Conservation (phyloP, 2,888 invertebrate genomes). For the Arenicola marina region DNA sequence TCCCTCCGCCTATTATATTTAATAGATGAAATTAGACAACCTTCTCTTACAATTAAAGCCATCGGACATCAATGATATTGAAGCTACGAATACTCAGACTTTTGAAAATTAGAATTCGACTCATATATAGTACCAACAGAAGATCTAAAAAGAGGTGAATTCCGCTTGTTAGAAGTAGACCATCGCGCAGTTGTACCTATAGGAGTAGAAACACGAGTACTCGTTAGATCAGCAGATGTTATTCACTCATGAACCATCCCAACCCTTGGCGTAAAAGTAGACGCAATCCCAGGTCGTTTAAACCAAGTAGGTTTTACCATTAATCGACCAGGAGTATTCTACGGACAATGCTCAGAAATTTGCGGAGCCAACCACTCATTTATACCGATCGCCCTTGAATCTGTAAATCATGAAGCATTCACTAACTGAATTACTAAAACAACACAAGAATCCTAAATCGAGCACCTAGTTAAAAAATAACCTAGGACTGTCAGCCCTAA, state of each 20-base stretch:
- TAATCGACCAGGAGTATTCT: conserved; percentile 71
- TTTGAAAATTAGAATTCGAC: conserved; percentile 52
- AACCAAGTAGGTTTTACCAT: conserved; percentile 67
- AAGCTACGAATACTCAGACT: conserved; percentile 56
- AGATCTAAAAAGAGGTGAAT: conserved; percentile 42
- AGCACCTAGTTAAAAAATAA: conserved; percentile 56
- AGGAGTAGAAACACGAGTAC: conserved; percentile 46
- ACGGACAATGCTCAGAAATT: conserved; percentile 81
- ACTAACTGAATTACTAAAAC: conserved; percentile 30
- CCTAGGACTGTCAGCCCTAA: conserved; percentile 73
- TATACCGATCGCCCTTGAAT: conserved; percentile 70
- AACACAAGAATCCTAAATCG: conserved; percentile 10
- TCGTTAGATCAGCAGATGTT: conserved; percentile 59
- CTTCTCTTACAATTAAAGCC: conserved; percentile 47
- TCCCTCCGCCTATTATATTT: conserved; percentile 37
- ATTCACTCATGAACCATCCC: conserved; percentile 62
- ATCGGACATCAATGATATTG: conserved; percentile 60
- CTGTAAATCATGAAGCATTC: conserved; percentile 56
- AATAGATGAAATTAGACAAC: conserved; percentile 46
- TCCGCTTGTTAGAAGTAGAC: conserved; percentile 56
- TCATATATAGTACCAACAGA: conserved; percentile 51
- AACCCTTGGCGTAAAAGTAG: conserved; percentile 58
- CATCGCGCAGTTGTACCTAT: conserved; percentile 51
- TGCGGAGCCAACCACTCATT: conserved; percentile 80
- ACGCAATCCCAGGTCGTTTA: conserved; percentile 62